phyloP scores from a whole-genome alignment of 1,140 invertebrate species.

The Zaprionus gabonicus region DNA sequence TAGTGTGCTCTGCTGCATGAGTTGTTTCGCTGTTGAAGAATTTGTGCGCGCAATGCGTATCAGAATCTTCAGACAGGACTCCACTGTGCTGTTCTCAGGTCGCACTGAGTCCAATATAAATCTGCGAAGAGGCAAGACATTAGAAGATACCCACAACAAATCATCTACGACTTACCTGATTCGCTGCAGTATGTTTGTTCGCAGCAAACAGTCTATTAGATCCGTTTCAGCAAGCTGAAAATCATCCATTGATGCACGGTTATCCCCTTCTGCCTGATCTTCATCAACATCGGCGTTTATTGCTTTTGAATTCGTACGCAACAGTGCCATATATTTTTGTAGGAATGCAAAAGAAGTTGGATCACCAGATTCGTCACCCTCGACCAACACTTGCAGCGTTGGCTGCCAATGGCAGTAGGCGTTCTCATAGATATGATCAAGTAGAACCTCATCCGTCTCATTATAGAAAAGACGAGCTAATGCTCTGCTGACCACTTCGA shows the following conservation, averaged over 20 bases:
- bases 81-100: slow-evolving; percentile 88
- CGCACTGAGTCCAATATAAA: slow-evolving; percentile 89
- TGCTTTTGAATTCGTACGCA: slow-evolving; percentile 52
- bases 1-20: slow-evolving; percentile 86
- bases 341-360: slow-evolving; percentile 66
- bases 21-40: slow-evolving; percentile 86
- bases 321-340: slow-evolving; percentile 69
- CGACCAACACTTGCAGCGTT: slow-evolving; percentile 85
- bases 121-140: slow-evolving; percentile 80
- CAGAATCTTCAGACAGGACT: slow-evolving; percentile 89
- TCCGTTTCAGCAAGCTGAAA: slow-evolving; percentile 92
- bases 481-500: slow-evolving; percentile 90
- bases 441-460: slow-evolving; percentile 89
- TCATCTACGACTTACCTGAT: slow-evolving; percentile 85
- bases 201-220: slow-evolving; percentile 89
- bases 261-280: slow-evolving; percentile 85
- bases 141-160: neutral
- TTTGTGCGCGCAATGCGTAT: slow-evolving; percentile 89
- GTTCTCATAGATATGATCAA: slow-evolving; percentile 89
- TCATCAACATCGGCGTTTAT: slow-evolving; percentile 68
- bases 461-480: slow-evolving; percentile 90
- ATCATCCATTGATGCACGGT: slow-evolving; percentile 90
- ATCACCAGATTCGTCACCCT: slow-evolving; percentile 49
- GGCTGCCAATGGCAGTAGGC: slow-evolving; percentile 88
- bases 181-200: slow-evolving; percentile 91